These are phyloP conservation scores for Gorsachius goisagi DNA, from an alignment of 2,113 vertebrate species.

Conservation along the genomic window DNA sequence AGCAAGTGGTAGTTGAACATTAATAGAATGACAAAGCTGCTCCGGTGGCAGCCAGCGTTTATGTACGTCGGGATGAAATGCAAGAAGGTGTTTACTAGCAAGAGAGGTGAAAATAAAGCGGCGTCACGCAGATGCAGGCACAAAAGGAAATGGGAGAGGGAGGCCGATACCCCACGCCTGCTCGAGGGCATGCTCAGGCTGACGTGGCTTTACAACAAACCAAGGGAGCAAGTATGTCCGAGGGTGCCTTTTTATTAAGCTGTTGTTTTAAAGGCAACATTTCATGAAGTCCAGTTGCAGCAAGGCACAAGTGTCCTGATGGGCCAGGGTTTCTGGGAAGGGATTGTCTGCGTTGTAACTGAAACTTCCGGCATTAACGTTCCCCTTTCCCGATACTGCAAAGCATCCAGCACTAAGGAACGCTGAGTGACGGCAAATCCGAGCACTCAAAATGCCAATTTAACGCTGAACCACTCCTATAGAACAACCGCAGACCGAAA, in stretches of 20 bases:
- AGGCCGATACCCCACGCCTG: not conserved
- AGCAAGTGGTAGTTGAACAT: fast-evolving
- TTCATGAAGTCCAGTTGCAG: not conserved
- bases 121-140: fast-evolving
- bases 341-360: not conserved
- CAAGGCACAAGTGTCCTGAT: not conserved
- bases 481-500: fast-evolving
- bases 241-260: not conserved
- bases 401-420: not conserved
- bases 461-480: not conserved
- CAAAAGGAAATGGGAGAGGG: not conserved
- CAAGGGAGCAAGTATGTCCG: not conserved
- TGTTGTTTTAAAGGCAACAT: not conserved
- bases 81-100: not conserved
- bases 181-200: not conserved
- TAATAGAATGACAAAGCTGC: not conserved
- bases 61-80: fast-evolving
- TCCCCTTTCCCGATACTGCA: fast-evolving
- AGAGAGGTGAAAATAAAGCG: not conserved
- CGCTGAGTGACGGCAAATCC: not conserved
- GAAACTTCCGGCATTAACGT: not conserved
- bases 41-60: not conserved
- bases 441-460: not conserved
- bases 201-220: not conserved
- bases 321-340: not conserved